Conservation (phyloP, 2,888 invertebrate genomes). For the Chalcosyrphus nemorum region DNA sequence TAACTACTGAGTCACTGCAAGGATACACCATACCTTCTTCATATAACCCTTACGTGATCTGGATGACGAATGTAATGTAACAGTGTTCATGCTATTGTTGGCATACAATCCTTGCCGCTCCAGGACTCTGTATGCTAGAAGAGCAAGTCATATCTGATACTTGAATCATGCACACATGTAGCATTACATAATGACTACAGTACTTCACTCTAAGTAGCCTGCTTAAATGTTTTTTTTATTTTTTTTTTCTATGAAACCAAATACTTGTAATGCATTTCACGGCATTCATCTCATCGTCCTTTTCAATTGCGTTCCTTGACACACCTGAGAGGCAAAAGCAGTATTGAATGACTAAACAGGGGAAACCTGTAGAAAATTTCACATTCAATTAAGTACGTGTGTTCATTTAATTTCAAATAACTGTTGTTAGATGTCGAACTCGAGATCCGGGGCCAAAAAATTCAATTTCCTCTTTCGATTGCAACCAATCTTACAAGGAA, state of each 20-base stretch:
- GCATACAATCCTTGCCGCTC: no score
- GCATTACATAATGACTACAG: background rate
- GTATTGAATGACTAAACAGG: background rate
- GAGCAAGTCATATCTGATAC: no score
- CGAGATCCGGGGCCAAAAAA: background rate
- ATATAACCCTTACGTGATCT: no score
- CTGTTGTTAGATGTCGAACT: background rate
- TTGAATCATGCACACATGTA: no score
- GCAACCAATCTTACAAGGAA: constrained; percentile 30
- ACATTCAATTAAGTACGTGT: constrained; percentile 66
- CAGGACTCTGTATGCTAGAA: no score
- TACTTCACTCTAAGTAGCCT: background rate
- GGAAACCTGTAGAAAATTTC: background rate
- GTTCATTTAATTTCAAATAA: constrained; percentile 50
- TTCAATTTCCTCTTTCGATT: constrained; percentile 19
- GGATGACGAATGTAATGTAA: no score
- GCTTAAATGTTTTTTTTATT: no score
- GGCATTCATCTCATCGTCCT: background rate
- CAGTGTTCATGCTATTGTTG: no score
- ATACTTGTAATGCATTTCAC: background rate
- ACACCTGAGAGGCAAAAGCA: background rate
- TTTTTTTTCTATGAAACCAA: background rate
- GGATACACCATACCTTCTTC: no score
- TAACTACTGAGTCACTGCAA: no score
- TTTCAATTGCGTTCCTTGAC: background rate